Base-by-base conservation (phyloP, 2,797 vertebrate genomes). In the Lepus oiostolus region DNA sequence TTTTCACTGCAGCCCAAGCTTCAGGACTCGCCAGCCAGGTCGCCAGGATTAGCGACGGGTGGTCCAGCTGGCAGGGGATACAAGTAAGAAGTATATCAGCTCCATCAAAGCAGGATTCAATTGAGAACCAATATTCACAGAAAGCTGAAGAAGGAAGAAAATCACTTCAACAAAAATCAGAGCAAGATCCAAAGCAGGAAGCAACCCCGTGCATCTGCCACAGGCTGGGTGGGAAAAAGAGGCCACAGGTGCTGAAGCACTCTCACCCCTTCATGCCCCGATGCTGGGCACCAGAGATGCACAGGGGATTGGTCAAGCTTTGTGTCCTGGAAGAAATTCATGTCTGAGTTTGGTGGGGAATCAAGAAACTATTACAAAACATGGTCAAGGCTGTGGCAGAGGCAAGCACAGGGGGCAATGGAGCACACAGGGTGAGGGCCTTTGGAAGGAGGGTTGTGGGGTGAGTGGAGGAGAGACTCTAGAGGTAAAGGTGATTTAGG, bases 131-230 rank as follows among this genome's bases (percentile, higher is more conserved):
- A 30, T 86, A 13, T 22, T 91, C 58, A 70, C 19, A 72, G 42
- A 88, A 89, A 87, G 80, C 30, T 91, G 68, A 74, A 50, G 60
- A 92, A 90, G 54, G 32, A 80, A 91, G 81, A 30, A 93, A 90
- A 72, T 90, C 77, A 79, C 9, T 84, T 42, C 24, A 62, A 89
- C 47, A 79, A 96, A 54, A 85, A 70, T 65, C n/a, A 77, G 11
- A 83, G 50, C 42, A 24, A 92, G n/a, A 93, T 58, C 58, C 65
- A 77, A 81, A 74, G 65, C 65, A 82, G 87, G 38, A 95, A 30
- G 11, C 65, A 95, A 72, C 3, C 28, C 65, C 4, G 10, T 86
- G 38, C 95, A 14, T 35, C 12, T 88, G 88, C 72, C 62, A 38
- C 35, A 87, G 16, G 7, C 16, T 80, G 58, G 26, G n/a, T 77